Conservation (phyloP, 2,888 invertebrate species). For the Tipula vernalis region DNA sequence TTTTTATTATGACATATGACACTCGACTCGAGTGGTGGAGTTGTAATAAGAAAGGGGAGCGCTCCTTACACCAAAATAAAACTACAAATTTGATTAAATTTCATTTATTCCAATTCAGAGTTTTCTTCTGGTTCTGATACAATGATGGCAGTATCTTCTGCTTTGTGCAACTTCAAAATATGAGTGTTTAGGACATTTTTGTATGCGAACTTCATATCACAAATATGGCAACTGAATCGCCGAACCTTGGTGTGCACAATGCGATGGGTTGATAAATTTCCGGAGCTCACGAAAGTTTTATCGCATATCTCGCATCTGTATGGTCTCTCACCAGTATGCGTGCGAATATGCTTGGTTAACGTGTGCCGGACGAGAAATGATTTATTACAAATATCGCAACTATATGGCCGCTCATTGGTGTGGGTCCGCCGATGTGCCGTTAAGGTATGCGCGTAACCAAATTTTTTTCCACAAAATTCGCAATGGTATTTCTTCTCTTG, state of each 20-base stretch:
- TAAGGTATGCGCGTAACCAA: slow-evolving; percentile 16
- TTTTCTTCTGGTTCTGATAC: background rate
- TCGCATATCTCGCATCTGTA: slow-evolving; percentile 14
- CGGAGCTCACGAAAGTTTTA: slow-evolving; percentile 14
- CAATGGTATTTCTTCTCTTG: slow-evolving; percentile 16
- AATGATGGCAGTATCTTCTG: background rate
- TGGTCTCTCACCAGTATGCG: slow-evolving; percentile 17
- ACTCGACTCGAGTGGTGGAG: background rate
- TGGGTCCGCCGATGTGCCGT: slow-evolving; percentile 8
- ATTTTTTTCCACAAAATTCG: slow-evolving; percentile 16
- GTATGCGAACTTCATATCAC: slow-evolving; percentile 13
- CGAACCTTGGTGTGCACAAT: slow-evolving; percentile 15
- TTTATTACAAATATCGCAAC: background rate
- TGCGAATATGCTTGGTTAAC: slow-evolving; percentile 11
- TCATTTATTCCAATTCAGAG: background rate
- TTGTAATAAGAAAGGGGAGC: background rate
- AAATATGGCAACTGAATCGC: slow-evolving; percentile 14
- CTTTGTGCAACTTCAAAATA: slow-evolving; percentile 13
- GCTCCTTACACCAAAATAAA: background rate
- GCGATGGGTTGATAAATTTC: slow-evolving; percentile 15
- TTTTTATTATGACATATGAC: background rate
- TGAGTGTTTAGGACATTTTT: slow-evolving; percentile 15
- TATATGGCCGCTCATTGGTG: slow-evolving; percentile 6
- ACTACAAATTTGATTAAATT: background rate
- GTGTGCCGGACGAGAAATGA: background rate